Conservation (phyloP, 1,140 invertebrate genomes). For the Heliconius congener region DNA sequence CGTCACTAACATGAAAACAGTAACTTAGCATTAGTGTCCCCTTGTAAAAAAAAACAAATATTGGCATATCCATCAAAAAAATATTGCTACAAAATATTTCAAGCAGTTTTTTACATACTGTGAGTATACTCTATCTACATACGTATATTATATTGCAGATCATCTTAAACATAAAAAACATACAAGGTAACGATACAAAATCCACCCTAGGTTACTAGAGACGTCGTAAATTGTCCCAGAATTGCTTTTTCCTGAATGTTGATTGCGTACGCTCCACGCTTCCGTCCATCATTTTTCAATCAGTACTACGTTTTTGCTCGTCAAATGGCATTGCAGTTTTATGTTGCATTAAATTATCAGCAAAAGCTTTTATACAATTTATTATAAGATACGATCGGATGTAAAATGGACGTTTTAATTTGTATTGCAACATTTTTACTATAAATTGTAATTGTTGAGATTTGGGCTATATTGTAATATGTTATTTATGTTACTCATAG, state of each 20-base stretch:
- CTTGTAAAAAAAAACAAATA: too few relatives aligned
- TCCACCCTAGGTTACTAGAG: constrained; percentile 25
- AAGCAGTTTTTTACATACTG: too few relatives aligned
- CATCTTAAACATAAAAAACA: too few relatives aligned
- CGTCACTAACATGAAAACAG: too few relatives aligned
- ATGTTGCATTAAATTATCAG: constrained; percentile 1
- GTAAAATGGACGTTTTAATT: background rate
- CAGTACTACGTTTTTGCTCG: constrained; percentile 38
- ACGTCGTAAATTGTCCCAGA: constrained; percentile 37
- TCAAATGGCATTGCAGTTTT: constrained; percentile 30
- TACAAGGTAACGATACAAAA: background rate
- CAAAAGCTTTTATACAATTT: background rate
- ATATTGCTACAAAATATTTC: too few relatives aligned
- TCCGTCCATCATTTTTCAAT: constrained; percentile 42
- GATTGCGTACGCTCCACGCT: constrained; percentile 34
- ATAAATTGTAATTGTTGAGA: too few relatives aligned
- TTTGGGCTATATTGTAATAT: too few relatives aligned
- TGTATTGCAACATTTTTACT: background rate
- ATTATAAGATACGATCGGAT: background rate
- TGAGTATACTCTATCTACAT: too few relatives aligned
- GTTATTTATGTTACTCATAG: too few relatives aligned
- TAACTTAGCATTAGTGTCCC: too few relatives aligned
- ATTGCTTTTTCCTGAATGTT: constrained; percentile 37
- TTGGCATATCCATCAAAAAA: too few relatives aligned
- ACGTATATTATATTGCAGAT: too few relatives aligned